phyloP scores from a whole-genome alignment of 2,888 invertebrate genomes.

The Habroteleia sp. region DNA sequence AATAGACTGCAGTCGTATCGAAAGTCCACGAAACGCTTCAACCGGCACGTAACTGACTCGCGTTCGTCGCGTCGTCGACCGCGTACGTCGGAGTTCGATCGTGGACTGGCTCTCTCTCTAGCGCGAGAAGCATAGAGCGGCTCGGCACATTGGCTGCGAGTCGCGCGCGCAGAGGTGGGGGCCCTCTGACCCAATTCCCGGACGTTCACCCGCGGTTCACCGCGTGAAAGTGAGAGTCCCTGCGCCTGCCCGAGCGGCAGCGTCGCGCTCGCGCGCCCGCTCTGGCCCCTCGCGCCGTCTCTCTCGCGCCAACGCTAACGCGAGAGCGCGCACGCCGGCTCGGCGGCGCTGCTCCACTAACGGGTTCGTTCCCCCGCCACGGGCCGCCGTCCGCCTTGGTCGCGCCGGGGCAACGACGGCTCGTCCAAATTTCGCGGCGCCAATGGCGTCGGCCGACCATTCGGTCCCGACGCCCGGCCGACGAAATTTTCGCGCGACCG shows the following conservation, averaged over 20 bases:
- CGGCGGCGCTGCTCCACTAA: slow-evolving; percentile 73
- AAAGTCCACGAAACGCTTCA: too few relatives aligned
- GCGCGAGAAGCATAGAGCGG: slow-evolving; percentile 76
- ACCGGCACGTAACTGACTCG: too few relatives aligned
- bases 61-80: slow-evolving; percentile 69
- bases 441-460: too few relatives aligned
- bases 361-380: slow-evolving; percentile 75
- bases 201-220: slow-evolving; percentile 87
- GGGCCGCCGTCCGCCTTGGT: slow-evolving; percentile 76
- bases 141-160: slow-evolving; percentile 83
- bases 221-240: slow-evolving; percentile 85
- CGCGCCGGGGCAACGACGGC: slow-evolving; percentile 15
- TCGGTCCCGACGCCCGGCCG: too few relatives aligned
- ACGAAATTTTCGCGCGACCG: slow-evolving; percentile 17
- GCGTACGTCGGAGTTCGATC: slow-evolving; percentile 79
- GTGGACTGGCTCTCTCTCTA: slow-evolving; percentile 79
- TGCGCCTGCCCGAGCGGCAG: slow-evolving; percentile 67
- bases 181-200: slow-evolving; percentile 90
- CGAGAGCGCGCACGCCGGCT: slow-evolving; percentile 71
- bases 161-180: slow-evolving; percentile 83
- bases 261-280: slow-evolving; percentile 65
- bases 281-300: slow-evolving; percentile 58
- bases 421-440: too few relatives aligned
- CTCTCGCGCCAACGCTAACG: slow-evolving; percentile 72
- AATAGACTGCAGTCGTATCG: too few relatives aligned